Evolutionary conservation across 2,888 invertebrate species (phyloP).

Genomic region (Apodemia zela): DNA sequence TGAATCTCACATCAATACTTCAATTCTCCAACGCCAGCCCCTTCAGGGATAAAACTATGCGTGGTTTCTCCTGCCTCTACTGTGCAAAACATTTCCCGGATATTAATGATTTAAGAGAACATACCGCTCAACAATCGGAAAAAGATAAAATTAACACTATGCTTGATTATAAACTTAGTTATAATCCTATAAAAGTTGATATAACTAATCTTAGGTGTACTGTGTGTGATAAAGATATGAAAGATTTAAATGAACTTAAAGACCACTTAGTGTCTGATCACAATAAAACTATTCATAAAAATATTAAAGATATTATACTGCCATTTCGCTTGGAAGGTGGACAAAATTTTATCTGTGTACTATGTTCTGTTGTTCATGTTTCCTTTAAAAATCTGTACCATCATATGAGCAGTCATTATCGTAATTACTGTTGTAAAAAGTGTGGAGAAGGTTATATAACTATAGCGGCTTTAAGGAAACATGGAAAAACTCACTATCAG

Average conservation of each 20-base stretch:
- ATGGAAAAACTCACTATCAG: conserved; percentile 68
- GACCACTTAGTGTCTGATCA: conserved; percentile 58
- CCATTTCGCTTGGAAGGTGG: conserved; percentile 67
- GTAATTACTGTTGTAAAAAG: conserved; percentile 70
- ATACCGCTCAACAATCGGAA: conserved; percentile 59
- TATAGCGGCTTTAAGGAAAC: conserved; percentile 68
- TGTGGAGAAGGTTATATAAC: conserved; percentile 70
- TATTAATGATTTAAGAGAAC: conserved; percentile 57
- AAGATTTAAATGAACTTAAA: conserved; percentile 59
- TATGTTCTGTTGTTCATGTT: conserved; percentile 65
- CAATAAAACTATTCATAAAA: conserved; percentile 57
- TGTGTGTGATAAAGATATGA: conserved; percentile 55
- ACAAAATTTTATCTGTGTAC: conserved; percentile 58
- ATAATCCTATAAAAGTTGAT: conserved; percentile 71
- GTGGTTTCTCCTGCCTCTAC: conserved; percentile 72
- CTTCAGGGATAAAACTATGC: conserved; percentile 66
- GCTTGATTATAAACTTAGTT: conserved; percentile 71
- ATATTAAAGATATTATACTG: conserved; percentile 70
- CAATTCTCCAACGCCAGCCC: conserved; percentile 73
- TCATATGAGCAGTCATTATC: conserved; percentile 73
- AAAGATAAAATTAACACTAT: conserved; percentile 69
- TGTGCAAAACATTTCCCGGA: conserved; percentile 60
- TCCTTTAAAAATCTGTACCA: conserved; percentile 71
- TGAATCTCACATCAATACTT: conserved; percentile 69
- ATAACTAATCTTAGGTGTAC: conserved; percentile 62